Conservation (phyloP, 2,888 invertebrate species). For the Biston betularia region DNA sequence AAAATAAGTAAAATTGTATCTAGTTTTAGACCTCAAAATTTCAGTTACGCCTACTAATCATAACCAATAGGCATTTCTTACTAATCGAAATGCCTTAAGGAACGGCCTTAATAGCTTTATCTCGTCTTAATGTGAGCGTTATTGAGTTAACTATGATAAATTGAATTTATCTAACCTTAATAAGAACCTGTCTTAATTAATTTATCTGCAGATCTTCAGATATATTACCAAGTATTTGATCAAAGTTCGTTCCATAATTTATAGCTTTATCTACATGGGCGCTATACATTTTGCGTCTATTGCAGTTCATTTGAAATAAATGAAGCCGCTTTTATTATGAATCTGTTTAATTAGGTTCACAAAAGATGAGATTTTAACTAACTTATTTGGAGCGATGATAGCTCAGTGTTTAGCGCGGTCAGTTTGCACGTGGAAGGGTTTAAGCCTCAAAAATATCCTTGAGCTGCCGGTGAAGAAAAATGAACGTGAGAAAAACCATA, state of each 20-base stretch:
- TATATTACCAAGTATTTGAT: conserved; percentile 1
- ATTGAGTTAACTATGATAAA: conserved; percentile 29
- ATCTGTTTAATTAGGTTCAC: too few relatives aligned
- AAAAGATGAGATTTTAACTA: too few relatives aligned
- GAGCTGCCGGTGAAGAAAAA: too few relatives aligned
- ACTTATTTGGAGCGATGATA: too few relatives aligned
- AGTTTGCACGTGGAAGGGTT: too few relatives aligned
- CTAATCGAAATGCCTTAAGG: conserved; percentile 14
- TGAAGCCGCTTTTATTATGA: too few relatives aligned
- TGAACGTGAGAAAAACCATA: too few relatives aligned
- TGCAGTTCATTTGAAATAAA: too few relatives aligned
- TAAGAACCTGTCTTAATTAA: conserved; percentile 19
- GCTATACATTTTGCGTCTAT: too few relatives aligned
- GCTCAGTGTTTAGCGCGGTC: too few relatives aligned
- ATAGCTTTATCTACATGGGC: background rate
- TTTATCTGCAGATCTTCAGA: conserved; percentile 12
- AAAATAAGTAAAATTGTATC: background rate
- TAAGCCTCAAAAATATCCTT: too few relatives aligned
- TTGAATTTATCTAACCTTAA: conserved; percentile 27
- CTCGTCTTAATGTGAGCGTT: conserved; percentile 19
- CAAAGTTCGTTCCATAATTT: background rate
- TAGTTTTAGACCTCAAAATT: background rate
- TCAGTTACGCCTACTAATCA: conserved; percentile 5
- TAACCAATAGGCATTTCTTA: conserved; percentile 8
- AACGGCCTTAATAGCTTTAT: conserved; percentile 23